These are phyloP conservation scores for Amiota mariae DNA, from an alignment of 2,888 invertebrate genomes.

Conservation along the genomic window DNA sequence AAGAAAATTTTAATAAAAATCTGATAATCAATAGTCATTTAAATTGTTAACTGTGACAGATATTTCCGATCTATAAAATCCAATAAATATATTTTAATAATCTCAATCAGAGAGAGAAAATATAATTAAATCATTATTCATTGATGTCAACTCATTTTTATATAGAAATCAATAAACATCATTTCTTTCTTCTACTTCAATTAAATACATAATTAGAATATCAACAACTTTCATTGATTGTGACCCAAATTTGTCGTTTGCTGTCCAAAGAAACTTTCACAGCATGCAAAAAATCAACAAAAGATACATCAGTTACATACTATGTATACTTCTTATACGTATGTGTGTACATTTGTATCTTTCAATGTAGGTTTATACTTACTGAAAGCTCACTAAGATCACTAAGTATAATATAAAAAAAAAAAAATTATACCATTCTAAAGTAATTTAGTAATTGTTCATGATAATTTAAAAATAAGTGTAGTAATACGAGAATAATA, in stretches of 20 bases:
- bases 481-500: slow-evolving; percentile 14
- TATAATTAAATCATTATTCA: too few species aligned
- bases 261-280: slow-evolving; percentile 17
- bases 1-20: too few species aligned
- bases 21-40: background rate
- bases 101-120: too few species aligned
- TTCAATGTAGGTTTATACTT: too few species aligned
- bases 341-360: too few species aligned
- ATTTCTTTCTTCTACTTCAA: too few species aligned
- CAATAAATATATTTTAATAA: background rate
- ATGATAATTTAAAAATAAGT: slow-evolving; percentile 6
- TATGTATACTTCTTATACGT: too few species aligned
- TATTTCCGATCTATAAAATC: slow-evolving; percentile 1
- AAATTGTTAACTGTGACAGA: background rate
- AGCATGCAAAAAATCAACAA: slow-evolving; percentile 9
- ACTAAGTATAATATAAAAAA: too few species aligned
- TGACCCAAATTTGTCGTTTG: background rate
- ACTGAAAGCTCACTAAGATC: too few species aligned
- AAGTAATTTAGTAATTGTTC: slow-evolving; percentile 21
- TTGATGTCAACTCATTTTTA: too few species aligned
- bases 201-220: slow-evolving; percentile 18
- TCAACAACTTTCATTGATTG: slow-evolving; percentile 22
- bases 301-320: background rate
- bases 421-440: slow-evolving; percentile 12
- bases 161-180: too few species aligned